Conservation (phyloP, 2,113 vertebrate genomes). For the Steatornis caripensis region DNA sequence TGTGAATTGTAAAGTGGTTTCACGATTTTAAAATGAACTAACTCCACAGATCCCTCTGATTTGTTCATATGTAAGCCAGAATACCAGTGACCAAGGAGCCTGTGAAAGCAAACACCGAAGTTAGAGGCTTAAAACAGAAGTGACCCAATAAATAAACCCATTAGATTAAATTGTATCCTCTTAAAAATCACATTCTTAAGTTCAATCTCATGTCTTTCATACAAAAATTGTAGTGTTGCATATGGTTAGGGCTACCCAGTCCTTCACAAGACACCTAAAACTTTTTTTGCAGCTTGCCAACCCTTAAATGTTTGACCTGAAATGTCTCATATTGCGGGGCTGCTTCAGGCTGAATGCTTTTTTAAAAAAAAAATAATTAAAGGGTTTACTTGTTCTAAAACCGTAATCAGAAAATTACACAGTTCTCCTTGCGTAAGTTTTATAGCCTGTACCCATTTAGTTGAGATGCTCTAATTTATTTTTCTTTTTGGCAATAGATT, state of each 20-base stretch:
- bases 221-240: background rate
- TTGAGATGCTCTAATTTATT: background rate
- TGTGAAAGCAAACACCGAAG: conserved; percentile 68
- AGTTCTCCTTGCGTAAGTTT: background rate
- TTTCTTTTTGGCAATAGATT: background rate
- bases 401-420: background rate
- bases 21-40: conserved; percentile 74
- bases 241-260: background rate
- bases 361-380: background rate
- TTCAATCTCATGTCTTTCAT: background rate
- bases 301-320: background rate
- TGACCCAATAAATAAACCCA: background rate
- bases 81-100: conserved; percentile 87
- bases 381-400: background rate
- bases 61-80: conserved; percentile 88
- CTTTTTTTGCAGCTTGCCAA: background rate
- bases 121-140: conserved; percentile 44
- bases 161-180: background rate
- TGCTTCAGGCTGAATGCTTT: background rate
- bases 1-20: background rate
- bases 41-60: conserved; percentile 78
- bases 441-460: background rate
- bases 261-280: background rate
- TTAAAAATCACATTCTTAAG: background rate
- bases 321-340: background rate